phyloP scores from a whole-genome alignment of 1,140 invertebrate genomes.

The Drosophila grimshawi region DNA sequence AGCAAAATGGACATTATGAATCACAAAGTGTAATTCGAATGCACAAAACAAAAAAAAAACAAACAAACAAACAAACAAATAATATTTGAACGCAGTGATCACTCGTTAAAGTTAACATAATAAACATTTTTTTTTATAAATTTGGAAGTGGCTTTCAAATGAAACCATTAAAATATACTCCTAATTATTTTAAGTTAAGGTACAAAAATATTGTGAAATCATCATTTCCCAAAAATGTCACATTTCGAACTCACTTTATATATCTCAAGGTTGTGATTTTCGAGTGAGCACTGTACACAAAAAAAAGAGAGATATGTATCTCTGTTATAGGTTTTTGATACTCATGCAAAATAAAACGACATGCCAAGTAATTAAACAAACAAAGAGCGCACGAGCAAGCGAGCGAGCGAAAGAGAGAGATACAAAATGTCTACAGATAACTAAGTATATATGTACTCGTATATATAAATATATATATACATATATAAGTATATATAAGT shows the following conservation, averaged over 20 bases:
- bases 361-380: conserved; percentile 48
- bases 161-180: too few species aligned
- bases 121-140: background rate
- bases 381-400: conserved; percentile 3
- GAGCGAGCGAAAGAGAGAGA: conserved; percentile 9
- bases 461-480: background rate
- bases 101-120: background rate
- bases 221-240: background rate
- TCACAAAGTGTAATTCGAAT: conserved; percentile 18
- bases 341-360: conserved; percentile 32
- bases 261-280: background rate
- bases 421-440: background rate
- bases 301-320: conserved; percentile 1
- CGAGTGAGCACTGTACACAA: conserved; percentile 1
- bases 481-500: background rate
- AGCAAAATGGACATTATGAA: conserved; percentile 32
- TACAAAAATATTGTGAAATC: too few species aligned
- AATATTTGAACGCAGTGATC: background rate
- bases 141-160: background rate
- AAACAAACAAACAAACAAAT: conserved; percentile 9
- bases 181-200: too few species aligned
- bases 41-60: conserved; percentile 12
- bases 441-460: background rate
- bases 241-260: background rate
- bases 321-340: background rate